Evolutionary conservation across 2,888 invertebrate genomes (phyloP).

Genomic region (Anarsia innoxiella): DNA sequence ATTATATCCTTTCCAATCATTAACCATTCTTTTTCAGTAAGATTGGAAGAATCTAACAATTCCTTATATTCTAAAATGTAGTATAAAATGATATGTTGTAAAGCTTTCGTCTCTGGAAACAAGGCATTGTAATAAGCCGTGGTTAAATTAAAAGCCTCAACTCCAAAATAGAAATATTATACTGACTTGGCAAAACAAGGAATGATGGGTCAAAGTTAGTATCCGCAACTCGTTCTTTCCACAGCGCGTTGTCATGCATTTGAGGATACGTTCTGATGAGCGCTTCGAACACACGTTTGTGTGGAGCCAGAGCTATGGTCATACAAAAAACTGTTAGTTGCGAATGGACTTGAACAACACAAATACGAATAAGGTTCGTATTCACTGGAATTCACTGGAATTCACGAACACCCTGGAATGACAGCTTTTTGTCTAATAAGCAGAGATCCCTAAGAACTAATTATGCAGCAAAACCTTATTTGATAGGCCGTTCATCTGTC

Average conservation of each 20-base stretch:
- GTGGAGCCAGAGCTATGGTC: slow-evolving; percentile 82
- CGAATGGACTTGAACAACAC: too few species aligned
- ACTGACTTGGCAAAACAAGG: slow-evolving; percentile 76
- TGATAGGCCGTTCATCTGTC: too few species aligned
- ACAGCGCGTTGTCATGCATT: slow-evolving; percentile 86
- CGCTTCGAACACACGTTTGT: slow-evolving; percentile 80
- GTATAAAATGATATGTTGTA: slow-evolving; percentile 76
- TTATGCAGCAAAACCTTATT: too few species aligned
- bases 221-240: slow-evolving; percentile 72
- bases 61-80: slow-evolving; percentile 85
- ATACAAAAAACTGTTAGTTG: too few species aligned
- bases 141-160: too few species aligned
- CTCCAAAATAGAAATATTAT: too few species aligned
- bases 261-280: slow-evolving; percentile 85
- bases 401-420: too few species aligned
- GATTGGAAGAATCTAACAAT: slow-evolving; percentile 90
- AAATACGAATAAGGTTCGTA: too few species aligned
- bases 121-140: too few species aligned
- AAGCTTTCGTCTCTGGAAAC: slow-evolving; percentile 34
- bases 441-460: too few species aligned
- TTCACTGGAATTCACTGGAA: too few species aligned
- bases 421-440: too few species aligned
- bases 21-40: slow-evolving; percentile 90
- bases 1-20: slow-evolving; percentile 86
- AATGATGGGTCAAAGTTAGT: slow-evolving; percentile 47